phyloP scores from a whole-genome alignment of 2,113 vertebrate species.

The Romanogobio albipinnatus region DNA sequence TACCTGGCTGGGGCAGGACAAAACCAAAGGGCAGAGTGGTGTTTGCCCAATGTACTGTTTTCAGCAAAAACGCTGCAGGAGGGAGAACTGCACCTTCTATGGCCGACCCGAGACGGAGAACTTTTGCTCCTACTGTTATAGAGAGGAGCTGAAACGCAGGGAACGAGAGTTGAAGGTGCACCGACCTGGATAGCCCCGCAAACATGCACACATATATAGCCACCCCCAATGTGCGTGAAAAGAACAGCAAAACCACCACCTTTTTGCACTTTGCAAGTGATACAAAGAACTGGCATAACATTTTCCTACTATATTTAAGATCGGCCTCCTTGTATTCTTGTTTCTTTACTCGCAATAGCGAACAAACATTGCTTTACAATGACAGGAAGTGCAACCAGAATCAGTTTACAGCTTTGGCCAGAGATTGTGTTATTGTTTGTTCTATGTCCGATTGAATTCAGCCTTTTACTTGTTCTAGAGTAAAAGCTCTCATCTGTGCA shows the following conservation, averaged over 20 bases:
- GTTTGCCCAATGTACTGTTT: conserved; percentile 85
- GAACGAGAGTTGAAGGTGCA: conserved; percentile 84
- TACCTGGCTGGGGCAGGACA: conserved; percentile 86
- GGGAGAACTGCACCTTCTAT: conserved; percentile 97
- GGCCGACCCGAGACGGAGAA: conserved; percentile 95
- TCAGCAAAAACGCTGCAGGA: conserved; percentile 93
- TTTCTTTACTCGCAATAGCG: conserved; percentile 67
- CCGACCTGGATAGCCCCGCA: conserved; percentile 76
- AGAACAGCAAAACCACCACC: conserved; percentile 57
- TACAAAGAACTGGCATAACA: conserved; percentile 65
- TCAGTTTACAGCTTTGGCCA: conserved; percentile 83
- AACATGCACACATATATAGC: conserved; percentile 28
- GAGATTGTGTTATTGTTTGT: conserved; percentile 68
- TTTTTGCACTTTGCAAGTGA: conserved; percentile 69
- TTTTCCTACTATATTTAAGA: conserved; percentile 71
- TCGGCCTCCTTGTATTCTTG: conserved; percentile 68
- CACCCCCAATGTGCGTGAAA: conserved; percentile 27
- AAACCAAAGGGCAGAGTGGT: conserved; percentile 83
- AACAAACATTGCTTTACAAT: conserved; percentile 66
- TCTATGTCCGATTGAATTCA: conserved; percentile 66
- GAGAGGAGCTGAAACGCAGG: conserved; percentile 92
- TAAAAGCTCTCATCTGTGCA: conserved; percentile 75
- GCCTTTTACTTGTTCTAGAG: conserved; percentile 83
- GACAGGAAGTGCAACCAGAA: conserved; percentile 72
- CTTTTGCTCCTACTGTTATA: conserved; percentile 98